A percentile compares a stretch with the other conserved stretches of the same genome.
Evolutionary conservation across 2,797 vertebrate genomes (phyloP).

Genomic region (Melopsittacus undulatus): DNA sequence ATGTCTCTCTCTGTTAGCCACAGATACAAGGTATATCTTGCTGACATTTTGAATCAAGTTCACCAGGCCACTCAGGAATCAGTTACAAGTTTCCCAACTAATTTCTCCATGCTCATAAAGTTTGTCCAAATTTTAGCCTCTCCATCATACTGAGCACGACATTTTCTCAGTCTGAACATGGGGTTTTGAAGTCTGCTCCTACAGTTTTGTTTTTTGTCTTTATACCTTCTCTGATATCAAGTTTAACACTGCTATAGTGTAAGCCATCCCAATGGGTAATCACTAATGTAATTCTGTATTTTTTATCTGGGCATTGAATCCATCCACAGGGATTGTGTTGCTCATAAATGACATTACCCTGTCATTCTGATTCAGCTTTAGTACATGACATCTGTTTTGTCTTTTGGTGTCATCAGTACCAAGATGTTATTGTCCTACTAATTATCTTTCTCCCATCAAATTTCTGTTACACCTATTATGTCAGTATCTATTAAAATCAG

Average conservation of each 20-base stretch:
- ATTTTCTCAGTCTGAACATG: not conserved
- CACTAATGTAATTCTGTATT: not conserved
- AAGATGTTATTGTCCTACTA: conserved; percentile 34
- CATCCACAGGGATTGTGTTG: not conserved
- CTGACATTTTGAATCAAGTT: not conserved
- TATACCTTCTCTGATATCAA: not conserved
- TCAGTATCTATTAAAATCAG: conserved; percentile 52
- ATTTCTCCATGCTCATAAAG: not conserved
- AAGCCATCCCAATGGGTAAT: not conserved
- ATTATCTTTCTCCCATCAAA: conserved; percentile 46
- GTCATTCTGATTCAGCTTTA: conserved; percentile 42
- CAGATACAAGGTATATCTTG: not conserved
- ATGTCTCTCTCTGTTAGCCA: not conserved
- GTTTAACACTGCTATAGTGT: not conserved
- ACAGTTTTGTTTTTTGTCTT: not conserved
- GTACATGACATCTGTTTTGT: conserved; percentile 45
- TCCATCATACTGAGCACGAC: fast-evolving
- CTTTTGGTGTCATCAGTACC: conserved; percentile 42
- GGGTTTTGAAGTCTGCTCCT: not conserved
- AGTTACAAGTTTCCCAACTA: not conserved
- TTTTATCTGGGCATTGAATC: conserved; percentile 2
- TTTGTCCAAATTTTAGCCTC: not conserved
- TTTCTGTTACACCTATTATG: conserved; percentile 52
- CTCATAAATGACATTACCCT: conserved; percentile 38
- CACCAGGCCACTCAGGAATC: not conserved